These are phyloP conservation scores for Gorsachius goisagi DNA, from an alignment of 2,113 vertebrate species.

Conservation along the genomic window DNA sequence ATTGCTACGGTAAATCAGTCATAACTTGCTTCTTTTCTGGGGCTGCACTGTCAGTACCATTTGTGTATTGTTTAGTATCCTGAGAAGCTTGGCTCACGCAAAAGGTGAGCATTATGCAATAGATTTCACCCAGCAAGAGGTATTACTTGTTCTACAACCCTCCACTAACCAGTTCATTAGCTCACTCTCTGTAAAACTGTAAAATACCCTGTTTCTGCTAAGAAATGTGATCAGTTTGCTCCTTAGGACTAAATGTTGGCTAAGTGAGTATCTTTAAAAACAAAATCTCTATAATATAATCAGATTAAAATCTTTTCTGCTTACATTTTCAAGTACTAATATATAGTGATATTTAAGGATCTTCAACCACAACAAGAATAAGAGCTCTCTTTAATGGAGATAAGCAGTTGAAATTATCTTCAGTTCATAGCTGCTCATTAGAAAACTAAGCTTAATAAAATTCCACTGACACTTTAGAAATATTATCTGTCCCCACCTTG, in stretches of 20 bases:
- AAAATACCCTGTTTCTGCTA: neutral
- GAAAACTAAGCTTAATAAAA: neutral
- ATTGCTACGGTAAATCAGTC: neutral
- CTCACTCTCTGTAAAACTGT: neutral
- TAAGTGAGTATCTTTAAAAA: neutral
- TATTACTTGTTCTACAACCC: slow-evolving; percentile 1
- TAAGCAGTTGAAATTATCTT: neutral
- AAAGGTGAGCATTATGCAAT: slow-evolving; percentile 2
- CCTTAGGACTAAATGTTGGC: neutral
- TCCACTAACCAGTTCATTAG: neutral
- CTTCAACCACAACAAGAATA: neutral
- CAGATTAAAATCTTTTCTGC: neutral
- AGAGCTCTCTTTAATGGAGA: neutral
- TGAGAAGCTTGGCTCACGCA: neutral
- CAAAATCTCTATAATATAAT: neutral
- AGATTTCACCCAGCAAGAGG: neutral
- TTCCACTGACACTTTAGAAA: neutral
- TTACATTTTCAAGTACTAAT: neutral
- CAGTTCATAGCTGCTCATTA: neutral
- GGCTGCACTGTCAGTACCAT: neutral
- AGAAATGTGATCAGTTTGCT: neutral
- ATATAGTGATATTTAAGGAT: neutral
- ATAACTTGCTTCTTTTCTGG: neutral
- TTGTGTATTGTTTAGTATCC: neutral
- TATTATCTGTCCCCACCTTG: neutral